Evolutionary conservation across 2,888 invertebrate genomes (phyloP), one percentile per base, ranked within the genome.

Genomic region (Lysandra bellargus): DNA sequence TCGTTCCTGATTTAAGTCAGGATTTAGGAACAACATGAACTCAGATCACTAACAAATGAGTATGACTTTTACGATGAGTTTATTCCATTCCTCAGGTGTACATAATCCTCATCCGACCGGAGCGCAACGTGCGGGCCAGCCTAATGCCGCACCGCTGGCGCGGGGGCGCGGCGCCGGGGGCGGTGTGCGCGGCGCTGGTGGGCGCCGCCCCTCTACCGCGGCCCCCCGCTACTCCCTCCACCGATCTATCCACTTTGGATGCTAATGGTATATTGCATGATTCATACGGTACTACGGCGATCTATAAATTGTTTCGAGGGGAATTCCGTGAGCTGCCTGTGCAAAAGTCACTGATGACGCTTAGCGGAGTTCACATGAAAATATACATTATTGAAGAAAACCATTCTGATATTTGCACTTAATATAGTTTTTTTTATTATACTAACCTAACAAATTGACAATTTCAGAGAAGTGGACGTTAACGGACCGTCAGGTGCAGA

Each of bases 91-190:
- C 7, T 90, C 87, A 92, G 92, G 81, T 92, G 83, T 92, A 92
- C 84, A 92, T 93, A 82, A 92, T 93, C 79, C 83, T 92, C 81
- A 86, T 90, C 79, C 88, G 91, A 0, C 92, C 92, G 81, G 92
- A 92, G 84, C 89, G 92, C 78, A 92, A 92, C 86, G 92, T 92
- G 82, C 91, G 92, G 69, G 90, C 88, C 30, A 88, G 88, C 81
- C 86, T 92, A 80, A 90, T 90, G 92, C 89, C 92, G 78, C 83
- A 86, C 80, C 87, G 88, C 14, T 91, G 93, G 88, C 93, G 94
- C 84, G 87, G 92, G 5, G 78, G 78, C 30, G n/a, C 74, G 33
- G 76, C 76, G 17, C 76, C 61, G 33, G 79, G 0, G 90, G 89
- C 33, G 90, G 91, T 89, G 80, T 89, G 91, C 83, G 92, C 91